Evolutionary conservation across 2,113 vertebrate species (phyloP).

Genomic region (Rhynchopsitta pachyrhyncha): DNA sequence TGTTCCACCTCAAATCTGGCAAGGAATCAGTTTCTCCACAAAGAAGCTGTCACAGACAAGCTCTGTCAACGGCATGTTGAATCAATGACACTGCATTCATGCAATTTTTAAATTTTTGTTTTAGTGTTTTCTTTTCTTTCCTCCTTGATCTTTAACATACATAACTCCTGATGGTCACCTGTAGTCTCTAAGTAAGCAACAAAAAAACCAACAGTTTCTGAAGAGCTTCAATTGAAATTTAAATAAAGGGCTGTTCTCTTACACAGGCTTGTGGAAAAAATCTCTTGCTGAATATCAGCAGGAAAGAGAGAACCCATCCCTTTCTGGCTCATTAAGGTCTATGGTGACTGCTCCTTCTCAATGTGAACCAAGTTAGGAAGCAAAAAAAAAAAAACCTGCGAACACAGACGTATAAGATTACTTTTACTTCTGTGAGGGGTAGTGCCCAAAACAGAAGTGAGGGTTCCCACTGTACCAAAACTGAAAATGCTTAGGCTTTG

Average conservation of each 20-base stretch:
- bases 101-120: accelerated
- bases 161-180: not conserved
- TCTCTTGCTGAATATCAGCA: not conserved
- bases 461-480: not conserved
- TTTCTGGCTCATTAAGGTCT: not conserved
- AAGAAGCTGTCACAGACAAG: not conserved
- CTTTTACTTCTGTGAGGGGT: not conserved
- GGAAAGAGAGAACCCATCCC: not conserved
- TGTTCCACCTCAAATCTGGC: not conserved
- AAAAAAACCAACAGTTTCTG: not conserved
- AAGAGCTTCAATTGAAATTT: not conserved
- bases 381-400: not conserved
- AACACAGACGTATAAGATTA: not conserved
- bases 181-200: not conserved
- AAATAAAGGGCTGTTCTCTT: not conserved
- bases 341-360: not conserved
- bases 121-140: not conserved
- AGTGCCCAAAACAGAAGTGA: not conserved
- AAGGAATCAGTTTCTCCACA: not conserved
- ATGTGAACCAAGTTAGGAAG: not conserved
- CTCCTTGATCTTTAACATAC: not conserved
- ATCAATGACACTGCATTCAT: not conserved
- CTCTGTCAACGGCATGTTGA: not conserved
- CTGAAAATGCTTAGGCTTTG: not conserved
- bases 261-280: not conserved